Evolutionary conservation across 2,113 vertebrate genomes (phyloP).

Genomic region (Ploceus nigricollis): DNA sequence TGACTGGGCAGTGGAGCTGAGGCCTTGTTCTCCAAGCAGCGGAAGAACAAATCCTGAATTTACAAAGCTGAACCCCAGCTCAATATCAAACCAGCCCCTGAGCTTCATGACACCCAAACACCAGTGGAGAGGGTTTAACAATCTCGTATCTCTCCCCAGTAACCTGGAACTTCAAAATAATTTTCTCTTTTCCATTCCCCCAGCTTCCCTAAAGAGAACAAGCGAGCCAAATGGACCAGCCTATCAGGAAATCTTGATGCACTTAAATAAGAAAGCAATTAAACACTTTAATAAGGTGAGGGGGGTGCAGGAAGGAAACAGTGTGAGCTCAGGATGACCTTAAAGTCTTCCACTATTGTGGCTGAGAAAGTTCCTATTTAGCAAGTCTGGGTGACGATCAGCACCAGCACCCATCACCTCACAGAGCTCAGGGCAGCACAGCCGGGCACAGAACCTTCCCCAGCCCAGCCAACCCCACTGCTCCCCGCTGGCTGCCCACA

Average conservation of each 20-base stretch:
- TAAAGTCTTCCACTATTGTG: neutral
- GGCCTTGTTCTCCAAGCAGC: neutral
- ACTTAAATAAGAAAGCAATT: slow-evolving; percentile 20
- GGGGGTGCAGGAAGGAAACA: neutral
- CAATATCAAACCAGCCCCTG: neutral
- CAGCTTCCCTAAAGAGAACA: neutral
- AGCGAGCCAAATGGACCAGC: neutral
- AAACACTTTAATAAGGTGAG: neutral
- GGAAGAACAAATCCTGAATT: neutral
- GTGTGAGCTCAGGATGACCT: neutral
- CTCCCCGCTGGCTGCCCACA: rapidly evolving
- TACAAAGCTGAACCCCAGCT: neutral
- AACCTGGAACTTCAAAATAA: neutral
- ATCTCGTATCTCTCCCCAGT: rapidly evolving
- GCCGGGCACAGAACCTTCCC: rapidly evolving
- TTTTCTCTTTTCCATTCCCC: neutral
- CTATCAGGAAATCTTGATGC: neutral
- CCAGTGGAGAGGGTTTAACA: neutral
- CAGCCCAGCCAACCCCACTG: rapidly evolving
- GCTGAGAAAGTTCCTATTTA: neutral
- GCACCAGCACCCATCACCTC: neutral
- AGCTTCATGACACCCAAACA: neutral
- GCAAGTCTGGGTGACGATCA: rapidly evolving
- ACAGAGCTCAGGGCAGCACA: neutral
- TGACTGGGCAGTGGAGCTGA: neutral